phyloP scores from a whole-genome alignment of 2,888 invertebrate species.

The Strigamia crassipes region DNA sequence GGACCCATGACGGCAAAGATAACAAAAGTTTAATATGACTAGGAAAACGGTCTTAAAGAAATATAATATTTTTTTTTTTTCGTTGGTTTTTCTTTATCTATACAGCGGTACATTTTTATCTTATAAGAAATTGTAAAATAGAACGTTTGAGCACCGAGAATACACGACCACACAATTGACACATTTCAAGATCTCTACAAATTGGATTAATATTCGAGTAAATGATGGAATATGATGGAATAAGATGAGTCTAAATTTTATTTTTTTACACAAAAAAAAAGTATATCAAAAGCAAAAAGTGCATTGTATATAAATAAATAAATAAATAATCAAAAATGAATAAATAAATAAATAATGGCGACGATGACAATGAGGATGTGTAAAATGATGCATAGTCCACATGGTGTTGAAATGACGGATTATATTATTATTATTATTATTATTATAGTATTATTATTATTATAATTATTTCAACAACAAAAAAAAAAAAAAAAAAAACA shows the following conservation, averaged over 20 bases:
- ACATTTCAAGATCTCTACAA: constrained; percentile 11
- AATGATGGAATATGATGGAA: constrained; percentile 15
- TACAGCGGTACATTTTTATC: neutral
- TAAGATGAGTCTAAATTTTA: neutral
- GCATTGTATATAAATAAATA: neutral
- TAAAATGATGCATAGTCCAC: constrained; percentile 21
- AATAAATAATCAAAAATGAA: neutral
- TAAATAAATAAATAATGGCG: neutral
- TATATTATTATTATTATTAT: neutral
- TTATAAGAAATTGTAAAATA: constrained; percentile 10
- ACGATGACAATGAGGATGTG: neutral
- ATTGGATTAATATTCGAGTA: constrained; percentile 16
- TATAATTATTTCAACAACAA: neutral
- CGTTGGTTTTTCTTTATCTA: neutral
- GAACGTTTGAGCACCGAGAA: constrained; percentile 35
- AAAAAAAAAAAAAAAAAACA: too few relatives aligned
- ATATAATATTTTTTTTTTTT: neutral
- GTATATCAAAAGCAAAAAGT: neutral
- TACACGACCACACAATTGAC: constrained; percentile 24
- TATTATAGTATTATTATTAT: neutral
- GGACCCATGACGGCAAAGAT: neutral
- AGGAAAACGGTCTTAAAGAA: constrained; percentile 17
- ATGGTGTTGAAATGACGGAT: constrained; percentile 12
- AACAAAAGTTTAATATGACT: constrained; percentile 33
- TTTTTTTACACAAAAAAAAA: neutral